A percentile compares a stretch with the other conserved stretches of the same genome.
These are phyloP conservation scores for Myocastor coypus DNA, from an alignment of 2,113 vertebrate genomes.

Conservation along the genomic window DNA sequence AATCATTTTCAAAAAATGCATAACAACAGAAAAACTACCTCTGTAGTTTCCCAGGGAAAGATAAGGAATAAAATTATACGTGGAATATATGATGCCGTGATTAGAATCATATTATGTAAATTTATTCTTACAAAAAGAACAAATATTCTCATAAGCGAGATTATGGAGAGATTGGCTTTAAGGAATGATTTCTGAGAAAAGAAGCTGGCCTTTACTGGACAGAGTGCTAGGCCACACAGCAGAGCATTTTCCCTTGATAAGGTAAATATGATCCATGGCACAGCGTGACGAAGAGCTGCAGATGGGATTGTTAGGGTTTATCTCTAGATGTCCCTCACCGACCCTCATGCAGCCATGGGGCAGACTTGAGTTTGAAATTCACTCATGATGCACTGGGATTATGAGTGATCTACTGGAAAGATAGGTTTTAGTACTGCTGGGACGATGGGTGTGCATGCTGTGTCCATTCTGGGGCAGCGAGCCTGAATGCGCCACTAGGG, in stretches of 20 bases:
- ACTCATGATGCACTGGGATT: no score
- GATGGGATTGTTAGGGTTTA: no score
- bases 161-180: neutral
- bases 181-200: neutral
- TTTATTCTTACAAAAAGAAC: neutral
- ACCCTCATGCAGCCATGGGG: no score
- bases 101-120: neutral
- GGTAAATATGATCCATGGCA: neutral
- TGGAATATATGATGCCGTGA: neutral
- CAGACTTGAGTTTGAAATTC: no score
- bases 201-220: neutral
- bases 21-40: neutral
- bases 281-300: neutral
- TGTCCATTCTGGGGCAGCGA: no score
- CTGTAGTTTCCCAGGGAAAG: neutral
- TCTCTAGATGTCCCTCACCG: no score
- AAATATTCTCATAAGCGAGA: neutral
- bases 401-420: no score
- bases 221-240: neutral
- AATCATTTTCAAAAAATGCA: neutral
- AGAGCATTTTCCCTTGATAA: neutral
- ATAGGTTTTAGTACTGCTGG: no score
- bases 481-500: no score
- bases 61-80: neutral
- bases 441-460: no score